A percentile compares a stretch with the other conserved stretches of the same genome.
Evolutionary conservation across 2,888 invertebrate genomes (phyloP).

Genomic region (Laothoe populi): DNA sequence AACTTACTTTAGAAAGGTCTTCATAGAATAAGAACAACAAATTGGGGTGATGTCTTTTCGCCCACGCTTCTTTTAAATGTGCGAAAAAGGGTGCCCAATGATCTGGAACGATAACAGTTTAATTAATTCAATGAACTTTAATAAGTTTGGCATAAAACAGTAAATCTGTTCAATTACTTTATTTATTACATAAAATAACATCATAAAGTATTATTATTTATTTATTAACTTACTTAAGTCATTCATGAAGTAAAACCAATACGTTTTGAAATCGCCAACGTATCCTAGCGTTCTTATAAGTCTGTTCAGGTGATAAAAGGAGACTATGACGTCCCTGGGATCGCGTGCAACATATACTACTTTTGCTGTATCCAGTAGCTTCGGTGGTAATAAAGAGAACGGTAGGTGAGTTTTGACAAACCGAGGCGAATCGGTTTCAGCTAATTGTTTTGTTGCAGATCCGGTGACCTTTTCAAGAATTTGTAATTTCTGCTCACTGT

Average conservation of each 20-base stretch:
- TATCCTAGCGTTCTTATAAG: conserved; percentile 89
- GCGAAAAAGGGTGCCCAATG: conserved; percentile 86
- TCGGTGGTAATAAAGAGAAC: conserved; percentile 87
- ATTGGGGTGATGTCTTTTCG: conserved; percentile 85
- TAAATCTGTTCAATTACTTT: too few relatives aligned
- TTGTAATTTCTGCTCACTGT: conserved; percentile 77
- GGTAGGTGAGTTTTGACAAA: conserved; percentile 89
- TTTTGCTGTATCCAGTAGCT: conserved; percentile 78
- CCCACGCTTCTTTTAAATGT: conserved; percentile 89
- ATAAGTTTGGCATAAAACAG: too few relatives aligned
- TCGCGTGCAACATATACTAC: conserved; percentile 90
- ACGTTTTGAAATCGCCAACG: conserved; percentile 87
- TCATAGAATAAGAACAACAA: conserved; percentile 90
- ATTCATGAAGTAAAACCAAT: conserved; percentile 88
- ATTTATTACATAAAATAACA: neutral
- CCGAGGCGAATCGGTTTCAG: conserved; percentile 56
- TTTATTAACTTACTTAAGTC: conserved; percentile 85
- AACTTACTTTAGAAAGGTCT: conserved; percentile 85
- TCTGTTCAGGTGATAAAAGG: conserved; percentile 69
- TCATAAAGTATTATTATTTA: neutral
- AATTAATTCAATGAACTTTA: neutral
- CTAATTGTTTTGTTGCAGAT: conserved; percentile 85
- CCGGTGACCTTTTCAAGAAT: conserved; percentile 85
- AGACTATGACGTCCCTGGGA: conserved; percentile 87
- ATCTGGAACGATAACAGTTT: conserved; percentile 38